phyloP scores from a whole-genome alignment of 2,113 vertebrate genomes.

The Hiodon tergisus region DNA sequence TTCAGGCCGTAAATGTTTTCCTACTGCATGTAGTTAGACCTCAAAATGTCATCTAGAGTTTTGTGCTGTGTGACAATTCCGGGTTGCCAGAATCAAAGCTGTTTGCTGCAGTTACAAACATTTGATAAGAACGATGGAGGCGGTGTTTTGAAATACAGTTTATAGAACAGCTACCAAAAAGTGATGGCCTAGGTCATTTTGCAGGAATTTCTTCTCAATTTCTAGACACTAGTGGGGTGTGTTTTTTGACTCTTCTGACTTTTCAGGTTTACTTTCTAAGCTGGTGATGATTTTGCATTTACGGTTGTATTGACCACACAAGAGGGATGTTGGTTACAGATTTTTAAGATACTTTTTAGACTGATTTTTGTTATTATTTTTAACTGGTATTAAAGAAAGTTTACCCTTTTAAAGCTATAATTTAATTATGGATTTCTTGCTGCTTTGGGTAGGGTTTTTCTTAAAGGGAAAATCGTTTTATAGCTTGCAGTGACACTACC shows the following conservation, averaged over 20 bases:
- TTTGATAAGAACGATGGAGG: neutral
- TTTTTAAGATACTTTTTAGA: conserved; percentile 6
- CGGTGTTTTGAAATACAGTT: neutral
- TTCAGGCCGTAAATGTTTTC: no score
- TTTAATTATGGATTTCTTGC: conserved; percentile 5
- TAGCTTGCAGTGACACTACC: conserved; percentile 8
- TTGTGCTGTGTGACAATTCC: neutral
- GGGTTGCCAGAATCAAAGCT: conserved; percentile 9
- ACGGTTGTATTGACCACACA: neutral
- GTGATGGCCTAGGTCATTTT: conserved; percentile 5
- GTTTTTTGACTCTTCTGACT: conserved; percentile 12
- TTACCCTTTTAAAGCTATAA: conserved; percentile 26
- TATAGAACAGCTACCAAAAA: neutral
- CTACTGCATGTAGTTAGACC: no score
- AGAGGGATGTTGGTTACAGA: neutral
- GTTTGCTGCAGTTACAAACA: neutral
- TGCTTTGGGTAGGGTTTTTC: neutral
- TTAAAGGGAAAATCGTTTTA: neutral
- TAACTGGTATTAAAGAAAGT: neutral
- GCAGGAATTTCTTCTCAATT: neutral
- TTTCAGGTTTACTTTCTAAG: conserved; percentile 5
- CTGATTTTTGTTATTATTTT: neutral
- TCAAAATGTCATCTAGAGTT: no score
- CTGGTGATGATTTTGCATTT: conserved; percentile 13
- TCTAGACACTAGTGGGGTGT: neutral